Evolutionary conservation across 2,888 invertebrate genomes (phyloP).

Genomic region (Zele albiditarsus): DNA sequence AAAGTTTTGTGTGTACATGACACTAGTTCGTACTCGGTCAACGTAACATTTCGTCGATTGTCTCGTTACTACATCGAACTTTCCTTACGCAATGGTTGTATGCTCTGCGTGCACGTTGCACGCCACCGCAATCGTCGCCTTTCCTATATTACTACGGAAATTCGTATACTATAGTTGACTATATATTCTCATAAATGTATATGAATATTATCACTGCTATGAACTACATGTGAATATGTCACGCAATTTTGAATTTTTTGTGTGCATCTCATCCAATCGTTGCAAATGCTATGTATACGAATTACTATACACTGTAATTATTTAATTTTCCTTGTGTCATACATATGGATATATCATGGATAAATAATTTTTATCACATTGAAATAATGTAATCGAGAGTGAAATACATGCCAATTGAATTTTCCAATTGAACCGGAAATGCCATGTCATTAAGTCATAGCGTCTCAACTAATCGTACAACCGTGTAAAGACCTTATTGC

Average conservation of each 20-base stretch:
- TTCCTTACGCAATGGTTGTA: conserved; percentile 45
- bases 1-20: conserved; percentile 27
- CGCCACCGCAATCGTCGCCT: conserved; percentile 23
- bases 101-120: background rate
- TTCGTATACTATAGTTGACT: background rate
- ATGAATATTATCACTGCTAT: background rate
- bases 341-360: background rate
- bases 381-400: background rate
- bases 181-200: background rate
- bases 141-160: conserved; percentile 21
- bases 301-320: background rate
- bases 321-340: background rate
- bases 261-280: background rate
- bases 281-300: background rate
- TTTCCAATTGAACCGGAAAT: conserved; percentile 18
- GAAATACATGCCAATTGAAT: background rate
- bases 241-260: conserved; percentile 10
- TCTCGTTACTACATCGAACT: conserved; percentile 47
- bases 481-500: background rate
- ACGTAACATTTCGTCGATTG: conserved; percentile 44
- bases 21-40: conserved; percentile 40
- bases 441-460: background rate
- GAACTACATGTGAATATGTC: background rate
- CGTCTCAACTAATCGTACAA: background rate
- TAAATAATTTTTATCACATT: background rate